Evolutionary conservation across 2,797 vertebrate genomes (phyloP), one percentile per base, ranked within the genome.

Genomic region (Bryconaethiops microstoma): DNA sequence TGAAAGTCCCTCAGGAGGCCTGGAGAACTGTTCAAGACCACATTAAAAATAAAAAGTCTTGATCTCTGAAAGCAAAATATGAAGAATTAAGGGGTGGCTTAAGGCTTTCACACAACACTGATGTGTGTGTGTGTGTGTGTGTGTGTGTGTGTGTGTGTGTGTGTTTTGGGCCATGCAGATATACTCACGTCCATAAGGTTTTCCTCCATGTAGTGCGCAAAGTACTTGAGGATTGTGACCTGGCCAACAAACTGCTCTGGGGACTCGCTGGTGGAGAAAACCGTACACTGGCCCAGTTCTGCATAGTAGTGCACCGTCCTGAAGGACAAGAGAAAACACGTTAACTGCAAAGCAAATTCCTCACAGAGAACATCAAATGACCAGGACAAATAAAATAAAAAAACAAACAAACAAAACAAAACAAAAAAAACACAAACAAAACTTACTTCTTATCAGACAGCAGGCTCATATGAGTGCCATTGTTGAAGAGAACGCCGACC

Each of bases 141-240:
- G n/a, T n/a, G n/a, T n/a, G n/a, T n/a, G n/a, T n/a, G n/a, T n/a
- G n/a, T n/a, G n/a, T n/a, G 45, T 16, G 57, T 5, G 13, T 0
- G 42, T 25, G 23, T 40, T 77, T 42, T 17, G 16, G 39, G 19
- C 45, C 25, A 42, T 77, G 17, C 1, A 4, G 21, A 23, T 21
- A 75, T 42, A 94, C 96, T 95, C 90, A 96, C 96, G 88, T 96
- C 96, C 96, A 96, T 96, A 12, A 96, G 92, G 82, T 96, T 96
- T 87, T 96, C 96, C 84, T 96, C 95, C 96, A 96, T 96, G 87
- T 96, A 96, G 80, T 96, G 96, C 42, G 95, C 94, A 57, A 96
- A 96, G 84, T 96, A 96, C 70, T 96, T 96, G 83, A 96, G 87
- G 84, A 96, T 92, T 64, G 95, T 96, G 76, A 96, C 95, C 93